phyloP scores from a whole-genome alignment of 1,140 invertebrate genomes.

The Drosophila kohkoa region DNA sequence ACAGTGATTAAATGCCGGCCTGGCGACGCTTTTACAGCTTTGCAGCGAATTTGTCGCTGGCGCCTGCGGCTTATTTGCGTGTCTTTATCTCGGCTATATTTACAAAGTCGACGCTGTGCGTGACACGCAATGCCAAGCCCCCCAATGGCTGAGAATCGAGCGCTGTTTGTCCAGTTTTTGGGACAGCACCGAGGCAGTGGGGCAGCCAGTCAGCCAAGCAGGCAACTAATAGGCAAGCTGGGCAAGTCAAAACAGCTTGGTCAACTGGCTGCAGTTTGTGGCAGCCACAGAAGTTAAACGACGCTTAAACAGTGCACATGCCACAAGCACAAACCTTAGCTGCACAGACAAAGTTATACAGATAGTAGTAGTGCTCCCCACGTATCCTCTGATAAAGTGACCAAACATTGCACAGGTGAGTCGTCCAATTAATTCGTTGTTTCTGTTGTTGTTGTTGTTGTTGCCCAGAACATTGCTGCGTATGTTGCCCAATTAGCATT shows the following conservation, averaged over 20 bases:
- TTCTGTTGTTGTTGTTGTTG: not conserved
- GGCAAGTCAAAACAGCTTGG: conserved; percentile 61
- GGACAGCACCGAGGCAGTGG: conserved; percentile 45
- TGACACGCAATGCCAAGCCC: conserved; percentile 64
- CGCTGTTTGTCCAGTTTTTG: conserved; percentile 58
- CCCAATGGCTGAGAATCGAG: conserved; percentile 30
- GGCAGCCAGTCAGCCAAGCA: no score
- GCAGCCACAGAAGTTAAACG: conserved; percentile 71
- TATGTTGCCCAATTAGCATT: conserved; percentile 47
- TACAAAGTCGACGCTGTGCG: conserved; percentile 10
- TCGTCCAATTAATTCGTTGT: conserved; percentile 24
- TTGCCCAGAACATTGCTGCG: conserved; percentile 4
- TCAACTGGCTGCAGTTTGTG: conserved; percentile 50
- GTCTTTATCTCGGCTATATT: conserved; percentile 24
- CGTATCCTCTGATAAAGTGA: conserved; percentile 13
- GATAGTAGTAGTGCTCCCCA: conserved; percentile 13
- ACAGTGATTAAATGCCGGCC: conserved; percentile 47
- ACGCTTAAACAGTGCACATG: conserved; percentile 74
- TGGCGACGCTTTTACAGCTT: not conserved
- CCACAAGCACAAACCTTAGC: conserved; percentile 15
- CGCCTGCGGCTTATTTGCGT: conserved; percentile 73
- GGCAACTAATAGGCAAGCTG: conserved; percentile 23
- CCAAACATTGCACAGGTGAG: conserved; percentile 33
- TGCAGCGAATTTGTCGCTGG: conserved; percentile 48
- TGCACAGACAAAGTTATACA: conserved; percentile 28